Conservation (phyloP, 2,888 invertebrate genomes). For the Cerastoderma edule region DNA sequence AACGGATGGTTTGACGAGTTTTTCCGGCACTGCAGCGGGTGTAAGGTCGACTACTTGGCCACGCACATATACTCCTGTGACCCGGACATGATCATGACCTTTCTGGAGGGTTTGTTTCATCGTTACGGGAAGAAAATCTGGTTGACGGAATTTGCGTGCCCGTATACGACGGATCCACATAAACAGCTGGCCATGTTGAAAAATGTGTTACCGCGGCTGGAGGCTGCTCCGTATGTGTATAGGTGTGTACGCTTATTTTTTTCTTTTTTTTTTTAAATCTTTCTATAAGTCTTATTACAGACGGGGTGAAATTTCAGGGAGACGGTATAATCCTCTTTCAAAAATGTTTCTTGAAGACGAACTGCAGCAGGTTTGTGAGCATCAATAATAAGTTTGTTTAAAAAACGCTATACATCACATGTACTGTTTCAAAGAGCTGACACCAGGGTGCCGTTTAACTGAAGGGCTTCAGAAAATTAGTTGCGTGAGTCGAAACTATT, state of each 20-base stretch:
- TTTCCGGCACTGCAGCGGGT: conserved; percentile 57
- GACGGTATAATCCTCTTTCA: neutral
- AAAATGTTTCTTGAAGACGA: neutral
- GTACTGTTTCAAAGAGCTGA: too few species aligned
- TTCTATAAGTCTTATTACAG: neutral
- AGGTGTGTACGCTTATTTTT: conserved; percentile 28
- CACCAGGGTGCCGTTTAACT: too few species aligned
- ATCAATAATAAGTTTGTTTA: neutral
- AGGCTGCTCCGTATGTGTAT: conserved; percentile 48
- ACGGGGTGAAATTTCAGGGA: neutral
- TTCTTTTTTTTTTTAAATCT: too few species aligned
- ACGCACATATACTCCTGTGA: conserved; percentile 62
- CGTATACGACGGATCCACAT: conserved; percentile 38
- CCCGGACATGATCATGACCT: conserved; percentile 52
- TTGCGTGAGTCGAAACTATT: too few species aligned
- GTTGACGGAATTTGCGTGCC: conserved; percentile 66
- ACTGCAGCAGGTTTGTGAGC: neutral
- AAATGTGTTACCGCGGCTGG: conserved; percentile 53
- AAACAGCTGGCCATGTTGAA: conserved; percentile 52
- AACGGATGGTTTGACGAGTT: conserved; percentile 62
- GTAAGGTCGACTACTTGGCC: conserved; percentile 62
- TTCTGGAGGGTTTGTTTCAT: conserved; percentile 47
- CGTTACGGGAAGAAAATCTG: conserved; percentile 60
- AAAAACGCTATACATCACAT: too few species aligned
- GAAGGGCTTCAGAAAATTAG: too few species aligned